Base-by-base conservation (phyloP, 2,113 vertebrate species). In the Gracilinanus agilis region DNA sequence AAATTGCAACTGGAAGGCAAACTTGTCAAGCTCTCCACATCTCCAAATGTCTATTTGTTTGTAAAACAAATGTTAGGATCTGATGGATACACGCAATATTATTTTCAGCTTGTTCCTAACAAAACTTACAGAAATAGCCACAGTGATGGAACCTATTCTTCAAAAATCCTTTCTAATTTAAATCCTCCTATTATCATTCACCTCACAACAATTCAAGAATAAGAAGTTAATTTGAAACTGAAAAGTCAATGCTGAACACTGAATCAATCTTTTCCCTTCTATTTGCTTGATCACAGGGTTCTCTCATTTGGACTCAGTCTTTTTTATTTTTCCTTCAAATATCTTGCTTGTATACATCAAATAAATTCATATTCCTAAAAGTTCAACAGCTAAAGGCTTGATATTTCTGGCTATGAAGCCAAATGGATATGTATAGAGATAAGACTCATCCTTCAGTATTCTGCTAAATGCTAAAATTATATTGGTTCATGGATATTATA, bases 41-140 rank as follows among this genome's bases (percentile, higher is more conserved):
- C 19, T 96, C 34, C 89, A 98, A 96, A 90, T 93, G 92, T 95
- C 96, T 75, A 56, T 75, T 90, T 58, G 88, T 90, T 97, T 96
- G 95, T 97, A 96, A 95, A 97, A 92, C 27, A 24, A 95, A 92
- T 92, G 54, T 54, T 16, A 21, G 94, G 83, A 94, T 25, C 91
- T 49, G 0, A 9, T 54, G 92, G 96, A 94, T 94, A n/a, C 61
- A 88, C 11, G 67, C 0, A 0, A 75, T 92, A 49, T 49, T 0
- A 55, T 92, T 96, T 95, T 90, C 95, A 97, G 25, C 53, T 27
- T 44, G 54, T 94, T 95, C 67, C 9, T 2, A 0, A 12, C 34
- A 88, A 89, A 97, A 49, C 5, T 90, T 53, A 29, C 90, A 8
- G 89, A 44, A 34, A 90, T 3, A 90, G 0, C 55, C 89, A 92